These are phyloP conservation scores for Passer domesticus DNA, from an alignment of 2,113 vertebrate genomes.

Conservation along the genomic window DNA sequence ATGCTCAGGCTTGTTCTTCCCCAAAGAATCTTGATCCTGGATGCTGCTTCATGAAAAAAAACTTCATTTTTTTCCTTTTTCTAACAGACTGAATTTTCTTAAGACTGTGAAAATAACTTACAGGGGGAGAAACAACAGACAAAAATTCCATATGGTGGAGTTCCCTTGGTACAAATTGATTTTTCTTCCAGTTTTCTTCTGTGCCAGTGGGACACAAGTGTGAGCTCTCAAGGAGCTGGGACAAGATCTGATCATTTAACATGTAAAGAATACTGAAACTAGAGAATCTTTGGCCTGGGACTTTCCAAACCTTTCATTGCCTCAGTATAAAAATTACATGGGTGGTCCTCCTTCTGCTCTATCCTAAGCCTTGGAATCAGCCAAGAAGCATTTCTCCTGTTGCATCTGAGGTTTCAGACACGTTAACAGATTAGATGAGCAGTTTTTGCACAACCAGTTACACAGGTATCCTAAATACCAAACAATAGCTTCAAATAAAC, in stretches of 20 bases:
- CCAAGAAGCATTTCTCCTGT: not conserved
- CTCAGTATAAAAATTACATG: not conserved
- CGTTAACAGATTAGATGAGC: not conserved
- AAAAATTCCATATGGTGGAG: not conserved
- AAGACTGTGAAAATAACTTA: not conserved
- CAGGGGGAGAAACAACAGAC: not conserved
- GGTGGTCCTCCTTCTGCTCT: not conserved
- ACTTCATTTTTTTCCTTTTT: not conserved
- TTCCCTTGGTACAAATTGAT: not conserved
- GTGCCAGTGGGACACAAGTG: not conserved
- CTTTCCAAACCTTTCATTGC: not conserved
- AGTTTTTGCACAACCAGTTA: slow-evolving; percentile 15
- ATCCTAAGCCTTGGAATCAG: not conserved
- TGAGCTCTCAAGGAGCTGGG: not conserved
- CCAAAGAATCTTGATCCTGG: not conserved
- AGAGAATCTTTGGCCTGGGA: not conserved
- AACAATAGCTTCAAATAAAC: not conserved
- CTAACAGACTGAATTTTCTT: not conserved
- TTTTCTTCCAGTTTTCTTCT: not conserved
- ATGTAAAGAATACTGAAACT: not conserved
- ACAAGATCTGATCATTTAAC: not conserved
- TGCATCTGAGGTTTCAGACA: not conserved
- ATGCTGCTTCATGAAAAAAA: not conserved
- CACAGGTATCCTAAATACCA: not conserved
- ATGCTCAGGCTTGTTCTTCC: not conserved